phyloP scores from a whole-genome alignment of 2,888 invertebrate genomes.

The Ormyrus nitidulus region DNA sequence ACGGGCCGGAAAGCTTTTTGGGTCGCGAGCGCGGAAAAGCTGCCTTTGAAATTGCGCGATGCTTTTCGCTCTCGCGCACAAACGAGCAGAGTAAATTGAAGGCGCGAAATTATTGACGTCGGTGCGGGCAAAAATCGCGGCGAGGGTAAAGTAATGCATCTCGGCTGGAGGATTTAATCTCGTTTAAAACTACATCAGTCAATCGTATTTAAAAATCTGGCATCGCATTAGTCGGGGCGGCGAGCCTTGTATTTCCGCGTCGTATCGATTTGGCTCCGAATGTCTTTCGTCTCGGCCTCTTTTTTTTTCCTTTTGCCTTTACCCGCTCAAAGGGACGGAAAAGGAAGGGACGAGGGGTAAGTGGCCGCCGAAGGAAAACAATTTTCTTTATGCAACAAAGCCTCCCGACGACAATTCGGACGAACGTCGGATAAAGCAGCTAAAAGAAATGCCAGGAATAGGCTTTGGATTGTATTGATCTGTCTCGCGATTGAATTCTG shows the following conservation, averaged over 20 bases:
- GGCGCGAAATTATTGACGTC: too few species aligned
- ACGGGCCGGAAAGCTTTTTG: too few species aligned
- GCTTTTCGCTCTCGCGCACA: too few species aligned
- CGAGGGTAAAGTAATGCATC: background rate
- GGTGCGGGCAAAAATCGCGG: background rate
- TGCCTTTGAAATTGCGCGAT: too few species aligned
- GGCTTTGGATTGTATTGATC: slow-evolving; percentile 9
- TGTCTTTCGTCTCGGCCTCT: background rate
- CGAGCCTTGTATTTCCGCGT: slow-evolving; percentile 6
- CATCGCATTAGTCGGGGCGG: slow-evolving; percentile 49
- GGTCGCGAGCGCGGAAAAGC: too few species aligned
- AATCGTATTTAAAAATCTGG: slow-evolving; percentile 19
- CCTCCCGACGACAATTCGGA: background rate
- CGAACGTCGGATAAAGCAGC: background rate
- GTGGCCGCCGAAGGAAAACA: slow-evolving; percentile 42
- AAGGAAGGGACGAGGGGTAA: slow-evolving; percentile 6
- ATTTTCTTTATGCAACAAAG: slow-evolving; percentile 56
- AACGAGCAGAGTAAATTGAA: too few species aligned
- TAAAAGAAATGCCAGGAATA: background rate
- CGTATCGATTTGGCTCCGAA: slow-evolving; percentile 5
- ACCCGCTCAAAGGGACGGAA: slow-evolving; percentile 45
- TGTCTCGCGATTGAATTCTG: slow-evolving; percentile 5
- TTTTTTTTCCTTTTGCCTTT: too few species aligned
- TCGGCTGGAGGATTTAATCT: slow-evolving; percentile 4
- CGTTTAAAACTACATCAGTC: slow-evolving; percentile 2